These are phyloP conservation scores for Sapajus apella DNA, from an alignment of 2,113 vertebrate genomes.

Conservation along the genomic window DNA sequence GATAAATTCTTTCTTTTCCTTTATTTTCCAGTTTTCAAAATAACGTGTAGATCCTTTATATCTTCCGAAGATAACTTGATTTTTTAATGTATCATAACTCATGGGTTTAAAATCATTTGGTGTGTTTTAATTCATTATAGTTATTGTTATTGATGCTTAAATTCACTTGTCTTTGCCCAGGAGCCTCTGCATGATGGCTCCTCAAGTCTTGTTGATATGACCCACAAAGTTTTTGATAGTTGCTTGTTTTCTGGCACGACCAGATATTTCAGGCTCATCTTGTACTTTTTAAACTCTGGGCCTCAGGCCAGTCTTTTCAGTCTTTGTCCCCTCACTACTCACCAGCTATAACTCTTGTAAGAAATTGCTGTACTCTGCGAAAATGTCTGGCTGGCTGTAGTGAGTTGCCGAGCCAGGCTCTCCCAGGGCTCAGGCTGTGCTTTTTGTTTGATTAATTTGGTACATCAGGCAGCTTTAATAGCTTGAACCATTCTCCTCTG, in stretches of 20 bases:
- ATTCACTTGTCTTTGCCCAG: background rate
- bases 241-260: constrained; percentile 1
- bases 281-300: constrained; percentile 4
- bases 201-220: background rate
- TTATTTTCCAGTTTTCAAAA: constrained; percentile 20
- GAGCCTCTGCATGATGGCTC: background rate
- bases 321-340: background rate
- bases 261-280: background rate
- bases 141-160: constrained; percentile 13
- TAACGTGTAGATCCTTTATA: background rate
- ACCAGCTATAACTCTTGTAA: background rate
- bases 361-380: background rate
- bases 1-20: constrained; percentile 3
- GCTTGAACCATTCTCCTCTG: background rate
- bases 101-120: background rate
- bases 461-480: background rate
- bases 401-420: background rate
- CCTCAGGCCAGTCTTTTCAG: background rate
- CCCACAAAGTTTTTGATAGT: background rate
- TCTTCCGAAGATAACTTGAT: background rate
- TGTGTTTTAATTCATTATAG: background rate
- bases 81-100: constrained; percentile 21
- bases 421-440: background rate
- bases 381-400: background rate
- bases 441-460: background rate